Evolutionary conservation across 2,797 vertebrate genomes (phyloP).

Genomic region (Acanthurus tractus): DNA sequence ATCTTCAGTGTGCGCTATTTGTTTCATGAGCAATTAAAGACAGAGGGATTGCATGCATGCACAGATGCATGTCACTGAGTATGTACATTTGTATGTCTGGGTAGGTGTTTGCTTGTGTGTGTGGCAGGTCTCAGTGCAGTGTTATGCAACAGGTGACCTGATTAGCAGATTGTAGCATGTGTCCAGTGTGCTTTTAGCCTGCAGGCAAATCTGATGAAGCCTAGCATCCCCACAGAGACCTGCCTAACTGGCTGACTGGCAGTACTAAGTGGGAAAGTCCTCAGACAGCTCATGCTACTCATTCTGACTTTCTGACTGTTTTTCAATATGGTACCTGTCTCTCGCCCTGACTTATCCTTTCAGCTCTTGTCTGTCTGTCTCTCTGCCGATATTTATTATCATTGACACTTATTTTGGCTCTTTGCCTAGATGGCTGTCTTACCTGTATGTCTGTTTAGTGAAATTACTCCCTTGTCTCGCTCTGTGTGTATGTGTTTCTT

Average conservation of each 20-base stretch:
- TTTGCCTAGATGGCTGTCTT: not conserved
- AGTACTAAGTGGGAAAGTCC: constrained; percentile 67
- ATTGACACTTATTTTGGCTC: not conserved
- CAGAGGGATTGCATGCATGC: not conserved
- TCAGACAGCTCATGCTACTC: constrained; percentile 51
- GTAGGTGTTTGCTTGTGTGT: not conserved
- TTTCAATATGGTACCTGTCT: constrained; percentile 25
- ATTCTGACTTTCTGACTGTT: constrained; percentile 40
- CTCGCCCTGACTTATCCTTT: constrained; percentile 20
- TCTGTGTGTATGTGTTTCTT: not conserved
- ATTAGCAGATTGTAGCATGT: constrained; percentile 62
- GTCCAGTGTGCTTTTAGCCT: constrained; percentile 56
- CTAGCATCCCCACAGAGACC: constrained; percentile 47
- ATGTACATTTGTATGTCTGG: not conserved
- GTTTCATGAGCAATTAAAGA: constrained; percentile 10
- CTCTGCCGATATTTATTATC: not conserved
- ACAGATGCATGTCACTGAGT: not conserved
- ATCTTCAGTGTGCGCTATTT: not conserved
- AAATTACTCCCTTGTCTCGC: not conserved
- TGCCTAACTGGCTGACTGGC: constrained; percentile 47
- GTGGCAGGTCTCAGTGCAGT: constrained; percentile 26
- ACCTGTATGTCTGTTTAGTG: not conserved
- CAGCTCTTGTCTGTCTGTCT: not conserved
- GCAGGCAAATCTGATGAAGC: constrained; percentile 58
- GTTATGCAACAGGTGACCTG: constrained; percentile 76